Conservation (phyloP, 2,888 invertebrate genomes). For the Meghimatium bilineatum region DNA sequence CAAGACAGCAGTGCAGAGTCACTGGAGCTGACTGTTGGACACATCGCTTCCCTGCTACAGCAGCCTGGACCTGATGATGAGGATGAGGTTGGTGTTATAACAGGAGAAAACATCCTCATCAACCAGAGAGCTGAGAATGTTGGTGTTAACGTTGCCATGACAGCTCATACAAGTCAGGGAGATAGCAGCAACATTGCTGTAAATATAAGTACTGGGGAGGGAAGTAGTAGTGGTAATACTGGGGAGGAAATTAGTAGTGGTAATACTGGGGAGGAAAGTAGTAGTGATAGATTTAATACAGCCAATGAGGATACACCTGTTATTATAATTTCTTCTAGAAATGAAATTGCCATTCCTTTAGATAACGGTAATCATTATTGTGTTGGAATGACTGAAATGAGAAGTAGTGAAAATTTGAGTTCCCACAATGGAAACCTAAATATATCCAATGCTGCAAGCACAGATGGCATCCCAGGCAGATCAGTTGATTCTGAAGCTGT, state of each 20-base stretch:
- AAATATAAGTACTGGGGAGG: too few relatives aligned
- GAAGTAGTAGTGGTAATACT: neutral
- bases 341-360: neutral
- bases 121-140: too few relatives aligned
- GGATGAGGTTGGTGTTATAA: slow-evolving; percentile 26
- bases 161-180: neutral
- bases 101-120: neutral
- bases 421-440: neutral
- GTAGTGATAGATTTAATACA: neutral
- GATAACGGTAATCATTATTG: neutral
- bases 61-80: slow-evolving; percentile 36
- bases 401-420: neutral
- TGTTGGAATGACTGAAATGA: neutral
- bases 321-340: neutral
- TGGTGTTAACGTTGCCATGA: neutral
- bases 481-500: neutral
- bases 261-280: neutral
- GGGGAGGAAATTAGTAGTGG: neutral
- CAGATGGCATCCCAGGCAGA: neutral
- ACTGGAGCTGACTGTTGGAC: slow-evolving; percentile 63
- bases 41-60: slow-evolving; percentile 64
- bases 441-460: neutral
- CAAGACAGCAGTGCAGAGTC: slow-evolving; percentile 55
- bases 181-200: neutral
- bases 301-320: neutral